These are phyloP conservation scores for Diadumene lineata DNA, from an alignment of 92 coral and sea anemone genomes.

Conservation along the genomic window DNA sequence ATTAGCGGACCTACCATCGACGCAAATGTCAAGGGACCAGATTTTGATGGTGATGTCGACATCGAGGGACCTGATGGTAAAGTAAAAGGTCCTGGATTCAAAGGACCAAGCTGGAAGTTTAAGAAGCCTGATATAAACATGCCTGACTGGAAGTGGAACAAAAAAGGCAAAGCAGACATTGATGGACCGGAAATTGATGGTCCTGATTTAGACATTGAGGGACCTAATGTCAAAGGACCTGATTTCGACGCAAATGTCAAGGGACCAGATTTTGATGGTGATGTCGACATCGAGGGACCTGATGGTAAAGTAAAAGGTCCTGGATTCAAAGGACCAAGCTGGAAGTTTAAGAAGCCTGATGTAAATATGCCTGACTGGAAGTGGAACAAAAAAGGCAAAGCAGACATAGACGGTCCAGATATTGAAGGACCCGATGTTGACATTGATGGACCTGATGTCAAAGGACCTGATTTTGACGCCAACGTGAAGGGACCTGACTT, in stretches of 20 bases:
- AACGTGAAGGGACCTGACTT: not conserved
- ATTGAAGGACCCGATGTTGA: not conserved
- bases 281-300: constrained; percentile 15
- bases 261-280: constrained; percentile 29
- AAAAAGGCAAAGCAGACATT: constrained; percentile 24
- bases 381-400: constrained; percentile 3
- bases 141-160: constrained; percentile 22
- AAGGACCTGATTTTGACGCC: not conserved
- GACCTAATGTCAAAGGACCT: constrained; percentile 28
- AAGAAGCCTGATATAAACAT: constrained; percentile 22
- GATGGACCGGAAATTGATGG: constrained; percentile 39
- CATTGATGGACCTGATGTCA: constrained; percentile 32
- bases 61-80: constrained; percentile 26
- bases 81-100: not conserved
- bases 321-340: constrained; percentile 14
- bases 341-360: constrained; percentile 17
- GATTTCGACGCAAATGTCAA: constrained; percentile 7
- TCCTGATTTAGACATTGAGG: not conserved
- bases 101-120: constrained; percentile 17
- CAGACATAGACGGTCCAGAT: not conserved
- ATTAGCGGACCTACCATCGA: not conserved
- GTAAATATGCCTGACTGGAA: constrained; percentile 14
- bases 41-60: constrained; percentile 32
- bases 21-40: constrained; percentile 5
- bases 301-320: constrained; percentile 12